Conservation (phyloP, 2,113 vertebrate genomes). For the Burhinus bistriatus region DNA sequence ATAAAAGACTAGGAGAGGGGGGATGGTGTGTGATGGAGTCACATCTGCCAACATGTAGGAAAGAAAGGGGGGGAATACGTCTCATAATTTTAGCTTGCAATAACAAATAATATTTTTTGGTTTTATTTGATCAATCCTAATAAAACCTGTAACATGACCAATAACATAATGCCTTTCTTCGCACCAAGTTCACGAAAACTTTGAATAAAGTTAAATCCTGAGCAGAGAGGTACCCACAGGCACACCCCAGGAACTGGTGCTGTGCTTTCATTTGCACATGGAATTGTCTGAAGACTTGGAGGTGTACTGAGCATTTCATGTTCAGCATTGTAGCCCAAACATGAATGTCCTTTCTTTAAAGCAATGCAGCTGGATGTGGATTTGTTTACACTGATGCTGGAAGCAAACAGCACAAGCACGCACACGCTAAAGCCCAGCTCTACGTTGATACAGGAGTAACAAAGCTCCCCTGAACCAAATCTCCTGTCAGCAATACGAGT, state of each 20-base stretch:
- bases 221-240: neutral
- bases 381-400: neutral
- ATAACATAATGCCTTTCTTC: neutral
- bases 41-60: neutral
- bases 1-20: neutral
- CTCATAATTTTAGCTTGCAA: neutral
- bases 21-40: neutral
- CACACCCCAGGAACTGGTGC: accelerated
- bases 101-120: neutral
- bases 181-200: neutral
- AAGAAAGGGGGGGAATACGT: neutral
- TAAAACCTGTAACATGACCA: neutral
- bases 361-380: neutral
- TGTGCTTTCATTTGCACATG: neutral
- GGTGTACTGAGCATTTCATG: accelerated
- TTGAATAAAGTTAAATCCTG: neutral
- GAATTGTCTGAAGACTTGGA: neutral
- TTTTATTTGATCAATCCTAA: neutral
- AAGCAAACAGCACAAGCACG: neutral
- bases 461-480: neutral
- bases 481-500: neutral
- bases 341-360: neutral
- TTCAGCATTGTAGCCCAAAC: neutral
- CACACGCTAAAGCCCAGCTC: neutral
- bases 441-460: neutral